Percentiles rank a stretch among this genome's conserved stretches.
These are phyloP conservation scores for Leptinotarsa tumamoca DNA, from an alignment of 2,888 invertebrate genomes.

Conservation along the genomic window DNA sequence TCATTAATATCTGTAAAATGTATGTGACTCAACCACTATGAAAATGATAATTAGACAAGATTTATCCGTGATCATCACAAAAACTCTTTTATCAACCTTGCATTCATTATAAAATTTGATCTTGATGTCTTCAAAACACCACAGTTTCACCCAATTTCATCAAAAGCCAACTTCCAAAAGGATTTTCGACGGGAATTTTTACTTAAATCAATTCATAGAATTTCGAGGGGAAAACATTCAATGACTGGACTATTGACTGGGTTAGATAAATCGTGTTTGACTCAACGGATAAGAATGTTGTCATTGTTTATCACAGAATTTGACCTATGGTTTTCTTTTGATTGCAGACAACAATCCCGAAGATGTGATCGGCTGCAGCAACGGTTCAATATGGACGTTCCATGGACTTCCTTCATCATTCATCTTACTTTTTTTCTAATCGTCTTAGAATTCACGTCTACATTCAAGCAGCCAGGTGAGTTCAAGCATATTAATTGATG, in stretches of 20 bases:
- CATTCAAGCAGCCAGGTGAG: constrained; percentile 64
- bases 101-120: no score
- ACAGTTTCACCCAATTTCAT: no score
- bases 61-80: no score
- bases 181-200: no score
- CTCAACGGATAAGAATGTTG: background rate
- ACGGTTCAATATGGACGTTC: constrained; percentile 60
- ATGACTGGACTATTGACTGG: background rate
- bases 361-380: constrained; percentile 63
- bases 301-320: background rate
- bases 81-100: no score
- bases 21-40: no score
- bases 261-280: background rate
- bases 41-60: no score
- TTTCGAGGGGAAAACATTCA: no score
- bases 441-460: constrained; percentile 60
- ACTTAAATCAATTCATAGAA: no score
- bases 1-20: no score
- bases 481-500: background rate
- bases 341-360: constrained; percentile 61
- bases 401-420: constrained; percentile 62
- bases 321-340: constrained; percentile 44
- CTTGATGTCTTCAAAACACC: no score
- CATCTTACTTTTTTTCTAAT: constrained; percentile 60
- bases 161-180: no score